Percentiles rank a stretch among this genome's conserved stretches.
These are phyloP conservation scores for Sciaenops ocellatus DNA, from an alignment of 2,797 vertebrate genomes.

Conservation along the genomic window DNA sequence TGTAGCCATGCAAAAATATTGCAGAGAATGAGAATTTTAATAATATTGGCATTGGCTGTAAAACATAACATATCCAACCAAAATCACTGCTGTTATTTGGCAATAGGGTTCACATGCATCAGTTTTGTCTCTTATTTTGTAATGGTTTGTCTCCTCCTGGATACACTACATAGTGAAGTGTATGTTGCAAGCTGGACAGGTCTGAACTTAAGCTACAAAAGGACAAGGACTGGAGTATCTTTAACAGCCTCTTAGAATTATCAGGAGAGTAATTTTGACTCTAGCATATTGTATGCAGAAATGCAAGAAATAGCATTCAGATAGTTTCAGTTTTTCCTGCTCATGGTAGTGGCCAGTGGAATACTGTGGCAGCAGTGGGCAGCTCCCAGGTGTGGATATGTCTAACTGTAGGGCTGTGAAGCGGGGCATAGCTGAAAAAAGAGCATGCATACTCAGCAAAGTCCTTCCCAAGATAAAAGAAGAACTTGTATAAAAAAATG, in stretches of 20 bases:
- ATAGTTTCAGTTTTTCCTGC: constrained; percentile 1
- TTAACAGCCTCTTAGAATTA: constrained; percentile 3
- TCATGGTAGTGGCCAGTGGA: constrained; percentile 1
- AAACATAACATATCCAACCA: background rate
- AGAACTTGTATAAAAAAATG: constrained; percentile 5
- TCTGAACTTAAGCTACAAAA: background rate
- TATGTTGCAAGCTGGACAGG: background rate
- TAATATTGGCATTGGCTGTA: background rate
- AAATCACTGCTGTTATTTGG: background rate
- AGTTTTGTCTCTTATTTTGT: background rate
- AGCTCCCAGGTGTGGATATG: constrained; percentile 39
- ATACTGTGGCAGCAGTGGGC: constrained; percentile 25
- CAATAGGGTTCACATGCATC: rapidly evolving
- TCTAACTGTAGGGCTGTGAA: constrained; percentile 23
- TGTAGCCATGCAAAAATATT: background rate
- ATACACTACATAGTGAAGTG: background rate
- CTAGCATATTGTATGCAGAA: background rate
- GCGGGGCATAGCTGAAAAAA: constrained; percentile 24
- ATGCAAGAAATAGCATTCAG: constrained; percentile 22
- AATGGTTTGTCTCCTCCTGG: background rate
- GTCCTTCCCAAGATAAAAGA: constrained; percentile 10
- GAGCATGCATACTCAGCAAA: constrained; percentile 56
- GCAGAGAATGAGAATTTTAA: background rate
- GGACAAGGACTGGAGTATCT: background rate
- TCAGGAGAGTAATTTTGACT: background rate